Base-by-base conservation (phyloP, 2,797 vertebrate species). In the Sebastes steindachneri region DNA sequence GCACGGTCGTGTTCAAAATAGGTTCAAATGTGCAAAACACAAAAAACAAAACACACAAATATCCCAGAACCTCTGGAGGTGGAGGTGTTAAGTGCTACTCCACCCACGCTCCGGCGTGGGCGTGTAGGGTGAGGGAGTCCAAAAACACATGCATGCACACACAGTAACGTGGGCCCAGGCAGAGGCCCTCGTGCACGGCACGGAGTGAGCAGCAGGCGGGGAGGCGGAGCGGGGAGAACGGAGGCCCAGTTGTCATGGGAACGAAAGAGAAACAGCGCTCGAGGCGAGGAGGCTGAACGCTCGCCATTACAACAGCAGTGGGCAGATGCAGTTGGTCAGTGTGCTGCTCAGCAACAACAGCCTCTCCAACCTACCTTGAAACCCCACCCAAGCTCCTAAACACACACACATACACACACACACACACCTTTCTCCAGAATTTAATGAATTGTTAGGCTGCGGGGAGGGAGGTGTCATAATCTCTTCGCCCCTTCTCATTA, bases 221-320 rank as follows among this genome's bases (percentile, higher is more conserved):
- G 81, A 89, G 90, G 91, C 88, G 83, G 91, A 85, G 90, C 91
- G 75, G 81, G 68, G 79, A 89, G 89, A 86, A 92, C 62, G 83
- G 83, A 84, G 89, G 83, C 89, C 82, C 72, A 80, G 95, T 95
- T 95, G 94, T 93, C 94, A 95, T 95, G 92, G 94, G 88, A 95
- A 95, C 93, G 23, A 84, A 85, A 87, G 88, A 83, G 86, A 93
- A 92, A 91, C 91, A 86, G 88, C 66, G 86, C 93, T 91, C 3
- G 54, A 90, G 92, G 93, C 90, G 77, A 92, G 89, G 88, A 89
- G 88, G 88, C 89, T 88, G 90, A 89, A 90, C 71, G 86, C 84
- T 77, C 73, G 85, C 87, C 85, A 88, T 91, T 90, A 92, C 88
- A 88, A 86, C 94, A 90, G 86, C 79, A 89, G 90, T 90, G 90